Base-by-base conservation (phyloP, 2,797 vertebrate genomes). In the Pogonophryne albipinna region DNA sequence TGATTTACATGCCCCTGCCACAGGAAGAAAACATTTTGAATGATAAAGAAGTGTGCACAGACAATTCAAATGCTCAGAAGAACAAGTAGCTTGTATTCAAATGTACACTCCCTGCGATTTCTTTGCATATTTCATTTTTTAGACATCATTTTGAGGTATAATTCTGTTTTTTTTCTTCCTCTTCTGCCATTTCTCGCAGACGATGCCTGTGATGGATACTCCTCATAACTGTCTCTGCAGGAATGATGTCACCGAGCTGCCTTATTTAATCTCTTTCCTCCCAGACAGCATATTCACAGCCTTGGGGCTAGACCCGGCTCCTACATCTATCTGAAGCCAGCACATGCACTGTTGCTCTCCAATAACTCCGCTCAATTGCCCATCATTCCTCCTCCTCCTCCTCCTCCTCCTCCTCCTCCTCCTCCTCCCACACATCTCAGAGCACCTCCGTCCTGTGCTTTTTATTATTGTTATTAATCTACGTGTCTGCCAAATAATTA, bases 401-500 rank as follows among this genome's bases (percentile, higher is more conserved):
- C 46, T 41, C 23, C 65, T 62, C 79, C 61, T 60, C 80, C 74
- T 46, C 71, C 65, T 85, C 78, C 85, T 62, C 79, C 61, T 60
- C 80, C 74, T 46, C 69, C 46, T 41, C 27, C 65, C 58, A 73
- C 75, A 84, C 83, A 77, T 85, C 84, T 79, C 81, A 81, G 64
- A 84, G 67, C 78, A 74, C 74, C 73, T 52, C 68, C 71, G 58
- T 89, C 83, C 81, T 75, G 71, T 20, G 47, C 79, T 74, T 93
- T 91, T 91, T 91, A 92, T 93, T 88, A 79, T 70, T 70, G 78
- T 85, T 94, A 92, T 93, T 92, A 93, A 94, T 91, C 83, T 85
- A 74, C 45, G 27, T 52, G 76, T 76, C 87, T 92, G 87, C 91
- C 92, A 94, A 93, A 93, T 95, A 94, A 94, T 95, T 94, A 94